A percentile compares a stretch with the other conserved stretches of the same genome.
Conservation (phyloP, 2,797 vertebrate genomes). For the Gastrophryne carolinensis region DNA sequence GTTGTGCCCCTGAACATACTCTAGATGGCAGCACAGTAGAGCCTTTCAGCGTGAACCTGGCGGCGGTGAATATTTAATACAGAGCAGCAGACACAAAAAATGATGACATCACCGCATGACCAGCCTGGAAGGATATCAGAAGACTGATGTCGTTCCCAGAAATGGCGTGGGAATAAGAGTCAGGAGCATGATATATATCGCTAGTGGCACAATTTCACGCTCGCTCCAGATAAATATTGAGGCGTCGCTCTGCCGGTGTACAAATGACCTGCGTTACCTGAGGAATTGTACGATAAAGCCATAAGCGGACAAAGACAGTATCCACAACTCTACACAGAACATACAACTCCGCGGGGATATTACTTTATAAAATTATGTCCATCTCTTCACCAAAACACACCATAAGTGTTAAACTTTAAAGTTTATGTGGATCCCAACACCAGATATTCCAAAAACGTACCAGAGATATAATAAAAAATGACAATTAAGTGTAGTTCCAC, state of each 20-base stretch:
- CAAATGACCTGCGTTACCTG: not conserved
- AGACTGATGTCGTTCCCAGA: not conserved
- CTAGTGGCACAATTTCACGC: not conserved
- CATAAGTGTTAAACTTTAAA: no score
- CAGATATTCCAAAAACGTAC: no score
- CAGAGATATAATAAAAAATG: no score
- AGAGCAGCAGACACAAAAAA: not conserved
- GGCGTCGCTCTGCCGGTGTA: not conserved
- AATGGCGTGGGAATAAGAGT: not conserved
- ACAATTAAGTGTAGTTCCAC: no score
- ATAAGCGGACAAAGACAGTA: not conserved
- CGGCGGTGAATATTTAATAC: not conserved
- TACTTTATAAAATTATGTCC: no score
- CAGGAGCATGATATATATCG: not conserved
- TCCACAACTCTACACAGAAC: no score
- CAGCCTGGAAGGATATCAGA: not conserved
- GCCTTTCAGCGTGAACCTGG: not conserved
- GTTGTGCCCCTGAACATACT: not conserved
- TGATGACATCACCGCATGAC: constrained; percentile 9
- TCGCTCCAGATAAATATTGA: not conserved
- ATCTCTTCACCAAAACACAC: no score
- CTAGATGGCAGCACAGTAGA: constrained; percentile 16
- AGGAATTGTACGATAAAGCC: not conserved
- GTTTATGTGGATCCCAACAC: no score
- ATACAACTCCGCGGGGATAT: no score